Percentiles rank a stretch among this genome's conserved stretches.
phyloP scores from a whole-genome alignment of 2,888 invertebrate genomes.

The Galerucella calmariensis region DNA sequence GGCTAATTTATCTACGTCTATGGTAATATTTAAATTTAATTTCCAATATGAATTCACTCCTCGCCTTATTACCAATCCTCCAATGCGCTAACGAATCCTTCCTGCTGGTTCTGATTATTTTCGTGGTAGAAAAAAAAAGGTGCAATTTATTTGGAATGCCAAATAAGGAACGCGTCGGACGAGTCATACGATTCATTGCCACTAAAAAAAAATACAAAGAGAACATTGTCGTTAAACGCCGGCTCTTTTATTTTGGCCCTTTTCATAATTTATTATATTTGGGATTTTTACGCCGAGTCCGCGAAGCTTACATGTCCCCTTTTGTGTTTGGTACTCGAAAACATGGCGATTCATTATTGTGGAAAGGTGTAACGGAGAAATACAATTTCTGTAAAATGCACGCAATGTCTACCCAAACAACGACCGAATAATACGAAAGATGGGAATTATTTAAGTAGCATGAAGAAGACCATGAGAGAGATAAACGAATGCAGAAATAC shows the following conservation, averaged over 20 bases:
- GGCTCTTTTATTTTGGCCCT: slow-evolving; percentile 44
- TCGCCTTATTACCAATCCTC: slow-evolving; percentile 1
- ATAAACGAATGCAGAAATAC: neutral
- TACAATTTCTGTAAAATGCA: slow-evolving; percentile 36
- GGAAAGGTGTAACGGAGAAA: slow-evolving; percentile 27
- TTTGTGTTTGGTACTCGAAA: slow-evolving; percentile 37
- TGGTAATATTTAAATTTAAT: neutral
- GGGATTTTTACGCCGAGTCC: slow-evolving; percentile 32
- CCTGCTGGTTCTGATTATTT: slow-evolving; percentile 56
- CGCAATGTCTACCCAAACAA: slow-evolving; percentile 34
- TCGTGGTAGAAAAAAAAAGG: slow-evolving; percentile 50
- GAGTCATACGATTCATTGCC: slow-evolving; percentile 47
- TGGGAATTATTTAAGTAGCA: slow-evolving; percentile 21
- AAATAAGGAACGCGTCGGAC: slow-evolving; percentile 51
- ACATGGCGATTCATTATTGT: slow-evolving; percentile 39
- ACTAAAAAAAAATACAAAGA: slow-evolving; percentile 47
- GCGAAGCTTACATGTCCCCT: slow-evolving; percentile 37
- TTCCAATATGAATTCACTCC: neutral
- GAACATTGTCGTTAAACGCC: slow-evolving; percentile 46
- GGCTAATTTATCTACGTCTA: neutral
- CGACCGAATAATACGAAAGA: slow-evolving; percentile 9
- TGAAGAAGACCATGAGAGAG: slow-evolving; percentile 3
- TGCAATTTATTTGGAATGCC: slow-evolving; percentile 52
- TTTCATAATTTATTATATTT: slow-evolving; percentile 48
- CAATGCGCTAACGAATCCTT: slow-evolving; percentile 43